phyloP scores from a whole-genome alignment of 2,888 invertebrate species.

The Zeuzera pyrina region DNA sequence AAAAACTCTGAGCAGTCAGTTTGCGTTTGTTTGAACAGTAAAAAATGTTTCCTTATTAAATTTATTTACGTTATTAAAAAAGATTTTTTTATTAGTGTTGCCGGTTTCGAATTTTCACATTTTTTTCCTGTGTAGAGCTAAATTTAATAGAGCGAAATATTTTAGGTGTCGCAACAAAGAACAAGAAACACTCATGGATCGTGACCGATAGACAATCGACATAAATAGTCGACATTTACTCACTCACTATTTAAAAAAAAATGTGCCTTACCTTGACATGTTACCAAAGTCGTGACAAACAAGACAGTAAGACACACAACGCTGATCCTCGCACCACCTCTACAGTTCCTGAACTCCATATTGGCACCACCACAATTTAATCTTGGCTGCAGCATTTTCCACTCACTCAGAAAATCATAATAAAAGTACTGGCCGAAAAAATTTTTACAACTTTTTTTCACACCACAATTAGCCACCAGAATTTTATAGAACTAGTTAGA shows the following conservation, averaged over 20 bases:
- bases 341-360: constrained; percentile 30
- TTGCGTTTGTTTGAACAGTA: too few species aligned
- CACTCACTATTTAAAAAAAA: constrained; percentile 11
- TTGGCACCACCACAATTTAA: constrained; percentile 44
- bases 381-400: constrained; percentile 61
- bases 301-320: constrained; percentile 32
- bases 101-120: too few species aligned
- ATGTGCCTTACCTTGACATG: constrained; percentile 58
- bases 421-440: constrained; percentile 6
- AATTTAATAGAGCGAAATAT: too few species aligned
- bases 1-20: too few species aligned
- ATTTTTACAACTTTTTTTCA: constrained; percentile 18
- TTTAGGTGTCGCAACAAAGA: too few species aligned
- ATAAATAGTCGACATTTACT: neutral
- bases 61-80: too few species aligned
- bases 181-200: constrained; percentile 1
- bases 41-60: too few species aligned
- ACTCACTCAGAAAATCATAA: constrained; percentile 25
- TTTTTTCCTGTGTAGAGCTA: too few species aligned
- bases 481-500: too few species aligned
- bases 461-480: constrained; percentile 27
- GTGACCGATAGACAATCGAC: constrained; percentile 3
- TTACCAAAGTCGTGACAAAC: constrained; percentile 33
- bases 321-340: constrained; percentile 13
- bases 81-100: too few species aligned